A percentile compares a stretch with the other conserved stretches of the same genome.
phyloP scores from a whole-genome alignment of 2,113 vertebrate genomes.

The Oncorhynchus kisutch region DNA sequence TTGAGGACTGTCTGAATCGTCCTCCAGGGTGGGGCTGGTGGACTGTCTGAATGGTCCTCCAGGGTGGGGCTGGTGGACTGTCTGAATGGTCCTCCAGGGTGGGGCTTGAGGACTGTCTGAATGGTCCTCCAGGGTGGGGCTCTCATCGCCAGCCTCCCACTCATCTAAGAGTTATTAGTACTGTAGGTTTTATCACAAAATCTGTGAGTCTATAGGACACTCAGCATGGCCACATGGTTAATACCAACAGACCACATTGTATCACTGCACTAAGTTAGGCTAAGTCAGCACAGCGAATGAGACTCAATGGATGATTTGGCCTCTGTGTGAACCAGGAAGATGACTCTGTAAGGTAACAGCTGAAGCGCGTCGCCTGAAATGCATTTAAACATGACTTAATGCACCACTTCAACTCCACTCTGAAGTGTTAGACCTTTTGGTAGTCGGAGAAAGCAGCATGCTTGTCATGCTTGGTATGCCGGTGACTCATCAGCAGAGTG shows the following conservation, averaged over 20 bases:
- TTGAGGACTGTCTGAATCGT: too few species aligned
- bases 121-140: slow-evolving; percentile 53
- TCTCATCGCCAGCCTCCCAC: not conserved
- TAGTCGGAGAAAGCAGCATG: not conserved
- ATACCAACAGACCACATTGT: too few species aligned
- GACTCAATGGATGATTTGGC: too few species aligned
- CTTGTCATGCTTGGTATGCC: not conserved
- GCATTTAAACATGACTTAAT: not conserved
- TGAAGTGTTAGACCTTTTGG: not conserved
- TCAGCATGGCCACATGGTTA: too few species aligned
- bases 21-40: too few species aligned
- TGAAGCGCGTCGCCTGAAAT: not conserved
- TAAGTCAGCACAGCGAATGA: too few species aligned
- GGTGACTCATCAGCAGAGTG: slow-evolving; percentile 3
- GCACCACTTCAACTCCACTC: not conserved
- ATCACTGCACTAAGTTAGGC: too few species aligned
- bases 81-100: not conserved
- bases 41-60: not conserved
- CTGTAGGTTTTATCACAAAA: too few species aligned
- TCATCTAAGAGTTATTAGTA: not conserved
- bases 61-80: not conserved
- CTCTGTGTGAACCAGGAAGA: too few species aligned
- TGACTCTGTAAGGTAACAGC: not conserved
- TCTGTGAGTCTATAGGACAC: too few species aligned
- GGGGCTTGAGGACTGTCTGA: not conserved